Conservation (phyloP, 1,140 invertebrate species). For the Palaemon carinicauda region DNA sequence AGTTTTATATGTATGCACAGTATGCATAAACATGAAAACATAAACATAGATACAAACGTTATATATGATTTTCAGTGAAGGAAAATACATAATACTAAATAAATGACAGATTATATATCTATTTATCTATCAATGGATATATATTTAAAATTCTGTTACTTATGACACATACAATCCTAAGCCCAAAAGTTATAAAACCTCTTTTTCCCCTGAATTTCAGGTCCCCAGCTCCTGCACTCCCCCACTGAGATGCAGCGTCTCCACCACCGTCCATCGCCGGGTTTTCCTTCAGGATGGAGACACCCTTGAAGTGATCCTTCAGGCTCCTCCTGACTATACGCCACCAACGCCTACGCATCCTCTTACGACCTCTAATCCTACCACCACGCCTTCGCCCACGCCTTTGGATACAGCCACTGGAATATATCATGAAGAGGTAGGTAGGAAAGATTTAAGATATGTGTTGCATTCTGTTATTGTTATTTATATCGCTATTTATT, state of each 20-base stretch:
- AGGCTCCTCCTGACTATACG: constrained; percentile 40
- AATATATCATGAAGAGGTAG: not conserved
- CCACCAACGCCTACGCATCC: not conserved
- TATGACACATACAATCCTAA: too few relatives aligned
- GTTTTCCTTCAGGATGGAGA: constrained; percentile 56
- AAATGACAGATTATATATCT: too few relatives aligned
- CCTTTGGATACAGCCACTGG: not conserved
- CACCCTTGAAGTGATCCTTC: constrained; percentile 46
- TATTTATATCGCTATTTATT: too few relatives aligned
- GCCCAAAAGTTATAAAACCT: not conserved
- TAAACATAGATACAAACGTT: too few relatives aligned
- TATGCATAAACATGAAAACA: too few relatives aligned
- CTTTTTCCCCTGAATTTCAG: constrained; percentile 5
- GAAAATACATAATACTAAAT: too few relatives aligned
- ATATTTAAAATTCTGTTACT: too few relatives aligned
- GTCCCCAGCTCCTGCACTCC: constrained; percentile 48
- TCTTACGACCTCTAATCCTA: not conserved
- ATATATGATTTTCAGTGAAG: too few relatives aligned
- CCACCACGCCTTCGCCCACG: not conserved
- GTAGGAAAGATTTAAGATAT: too few relatives aligned
- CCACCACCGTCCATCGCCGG: constrained; percentile 53
- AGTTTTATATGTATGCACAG: too few relatives aligned
- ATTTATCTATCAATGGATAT: too few relatives aligned
- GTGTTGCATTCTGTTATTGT: too few relatives aligned
- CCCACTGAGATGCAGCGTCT: constrained; percentile 51